Evolutionary conservation across 2,888 invertebrate genomes (phyloP).

Genomic region (Tipula unca): DNA sequence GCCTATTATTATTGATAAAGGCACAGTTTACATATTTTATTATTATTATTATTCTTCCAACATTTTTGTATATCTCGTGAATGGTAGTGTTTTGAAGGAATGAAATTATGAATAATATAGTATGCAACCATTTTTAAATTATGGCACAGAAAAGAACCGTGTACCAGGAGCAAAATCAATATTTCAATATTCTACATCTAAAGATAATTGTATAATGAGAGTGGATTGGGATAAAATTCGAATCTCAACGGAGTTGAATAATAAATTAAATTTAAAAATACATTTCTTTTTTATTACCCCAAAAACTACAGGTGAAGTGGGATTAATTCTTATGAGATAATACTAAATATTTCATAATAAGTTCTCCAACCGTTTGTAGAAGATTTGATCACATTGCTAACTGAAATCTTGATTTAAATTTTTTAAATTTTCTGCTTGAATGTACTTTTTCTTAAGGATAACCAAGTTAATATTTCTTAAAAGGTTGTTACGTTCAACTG

Average conservation of each 20-base stretch:
- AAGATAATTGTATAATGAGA: neutral
- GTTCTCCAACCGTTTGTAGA: too few relatives aligned
- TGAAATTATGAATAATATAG: neutral
- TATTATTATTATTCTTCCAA: neutral
- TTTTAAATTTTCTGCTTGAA: too few relatives aligned
- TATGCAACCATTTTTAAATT: neutral
- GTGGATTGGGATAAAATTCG: neutral
- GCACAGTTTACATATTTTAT: neutral
- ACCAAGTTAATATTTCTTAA: too few relatives aligned
- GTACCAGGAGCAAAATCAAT: neutral
- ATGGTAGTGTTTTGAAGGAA: neutral
- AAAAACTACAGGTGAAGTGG: neutral
- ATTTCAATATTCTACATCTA: neutral
- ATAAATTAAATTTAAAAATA: neutral
- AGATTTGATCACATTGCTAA: too few relatives aligned
- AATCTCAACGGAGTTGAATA: neutral
- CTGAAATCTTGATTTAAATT: too few relatives aligned
- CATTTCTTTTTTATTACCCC: neutral
- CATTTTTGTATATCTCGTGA: neutral
- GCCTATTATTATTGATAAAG: neutral
- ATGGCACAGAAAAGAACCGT: neutral
- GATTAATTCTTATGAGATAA: neutral
- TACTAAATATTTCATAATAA: too few relatives aligned
- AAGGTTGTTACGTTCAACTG: too few relatives aligned
- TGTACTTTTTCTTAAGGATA: too few relatives aligned